Conservation (phyloP, 2,113 vertebrate species). For the Elanus axillaris region DNA sequence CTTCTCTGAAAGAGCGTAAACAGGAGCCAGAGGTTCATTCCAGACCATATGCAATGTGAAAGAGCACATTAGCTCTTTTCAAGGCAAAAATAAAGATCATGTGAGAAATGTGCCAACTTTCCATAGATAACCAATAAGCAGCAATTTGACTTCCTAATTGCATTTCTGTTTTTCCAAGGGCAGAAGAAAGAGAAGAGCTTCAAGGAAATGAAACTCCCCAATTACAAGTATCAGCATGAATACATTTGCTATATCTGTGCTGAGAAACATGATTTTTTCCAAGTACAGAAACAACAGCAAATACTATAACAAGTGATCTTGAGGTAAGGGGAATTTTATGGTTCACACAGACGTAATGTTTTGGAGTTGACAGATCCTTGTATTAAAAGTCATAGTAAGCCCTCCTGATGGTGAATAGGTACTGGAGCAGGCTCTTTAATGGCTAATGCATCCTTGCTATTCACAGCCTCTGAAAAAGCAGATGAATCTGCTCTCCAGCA, state of each 20-base stretch:
- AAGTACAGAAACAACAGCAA: not conserved
- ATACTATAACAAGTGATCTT: not conserved
- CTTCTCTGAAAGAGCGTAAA: not conserved
- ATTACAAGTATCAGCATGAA: constrained; percentile 16
- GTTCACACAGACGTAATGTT: not conserved
- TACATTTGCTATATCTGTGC: not conserved
- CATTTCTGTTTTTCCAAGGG: constrained; percentile 46
- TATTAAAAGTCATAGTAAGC: not conserved
- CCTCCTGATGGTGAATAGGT: not conserved
- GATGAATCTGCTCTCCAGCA: not conserved
- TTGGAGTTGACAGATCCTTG: not conserved
- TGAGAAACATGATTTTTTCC: not conserved
- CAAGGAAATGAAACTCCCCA: constrained; percentile 54
- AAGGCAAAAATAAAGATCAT: constrained; percentile 30
- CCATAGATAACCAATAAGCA: not conserved
- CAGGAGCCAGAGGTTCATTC: not conserved
- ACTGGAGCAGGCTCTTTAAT: not conserved
- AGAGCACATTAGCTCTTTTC: not conserved
- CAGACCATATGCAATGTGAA: not conserved
- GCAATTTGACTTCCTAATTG: constrained; percentile 6
- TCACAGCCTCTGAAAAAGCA: not conserved
- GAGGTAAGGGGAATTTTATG: not conserved
- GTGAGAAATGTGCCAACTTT: constrained; percentile 23
- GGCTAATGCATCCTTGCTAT: not conserved
- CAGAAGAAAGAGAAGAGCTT: constrained; percentile 5